Evolutionary conservation across 2,888 invertebrate genomes (phyloP), one percentile per base, ranked within the genome.

Genomic region (Thelaira solivaga): DNA sequence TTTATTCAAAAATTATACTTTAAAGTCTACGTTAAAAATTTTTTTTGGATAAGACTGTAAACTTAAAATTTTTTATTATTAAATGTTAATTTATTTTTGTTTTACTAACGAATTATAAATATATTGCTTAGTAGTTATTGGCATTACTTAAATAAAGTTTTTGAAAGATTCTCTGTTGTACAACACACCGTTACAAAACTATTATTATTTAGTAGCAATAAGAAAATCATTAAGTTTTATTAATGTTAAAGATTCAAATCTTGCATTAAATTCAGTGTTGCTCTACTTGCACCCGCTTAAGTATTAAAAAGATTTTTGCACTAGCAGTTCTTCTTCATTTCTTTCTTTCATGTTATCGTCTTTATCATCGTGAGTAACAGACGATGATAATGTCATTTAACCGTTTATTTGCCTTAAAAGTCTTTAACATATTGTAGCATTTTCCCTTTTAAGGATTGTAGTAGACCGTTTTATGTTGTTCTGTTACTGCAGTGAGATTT

Each of bases 401-500:
- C 76, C 49, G 64, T 71, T 76, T 71, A 62, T 57, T 76, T 47
- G 34, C 29, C 41, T 64, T 71, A 64, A 59, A 59, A 51, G 68
- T 45, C 53, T 68, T 45, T 68, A 39, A 59, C 55, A 76, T 61
- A 75, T 71, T 76, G 69, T 51, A 57, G 7, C 24, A 45, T 64
- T 76, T 53, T 71, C 22, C 76, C 76, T 43, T 76, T 76, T 71
- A 71, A 36, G 76, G 76, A 24, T 34, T 36, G 53, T 59, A 69
- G 26, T 71, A 68, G 68, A 61, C 47, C 62, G 61, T 62, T 68
- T 61, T 68, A 20, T 57, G n/a, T n/a, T n/a, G n/a, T n/a, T 65
- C 59, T 24, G 4, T 31, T 45, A 29, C 7, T 36, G 20, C 16
- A 5, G 13, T 22, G 22, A 13, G 29, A 43, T 53, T 43, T 43